Evolutionary conservation across 2,797 vertebrate species (phyloP), one percentile per base, ranked within the genome.

Genomic region (Psittacula derbiana): DNA sequence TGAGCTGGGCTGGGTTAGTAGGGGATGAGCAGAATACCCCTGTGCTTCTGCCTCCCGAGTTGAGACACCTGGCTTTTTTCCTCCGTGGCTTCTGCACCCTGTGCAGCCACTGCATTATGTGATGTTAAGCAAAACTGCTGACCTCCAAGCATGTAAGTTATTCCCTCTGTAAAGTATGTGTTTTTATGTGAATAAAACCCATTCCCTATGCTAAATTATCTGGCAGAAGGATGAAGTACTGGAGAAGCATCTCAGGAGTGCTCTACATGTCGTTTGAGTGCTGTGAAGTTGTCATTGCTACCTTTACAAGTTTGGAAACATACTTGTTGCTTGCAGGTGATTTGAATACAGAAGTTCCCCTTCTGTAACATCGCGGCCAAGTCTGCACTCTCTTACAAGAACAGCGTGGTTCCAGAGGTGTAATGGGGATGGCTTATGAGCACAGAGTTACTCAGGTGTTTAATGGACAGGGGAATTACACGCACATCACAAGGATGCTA

Each of bases 71-170:
- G 31, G 53, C 5, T 55, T 36, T 49, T 88, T 57, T 60, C 12
- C 8, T 57, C 25, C 2, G 2, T 6, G 4, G 31, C 27, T 85
- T 60, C 79, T 69, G 14, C 30, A 23, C 25, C 16, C 8, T 0
- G 0, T 47, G 24, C 47, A 74, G 55, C 69, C 15, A 2, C 58
- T 6, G 23, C 1, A 0, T 7, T 25, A 1, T 3, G 30, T 44
- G 70, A 27, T 4, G 19, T 12, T 7, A 33, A 61, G 31, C 47
- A 24, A 80, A 84, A 36, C 49, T 4, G 3, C 43, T 23, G 50
- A 16, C 17, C 7, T 11, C 8, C 6, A 27, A 31, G 14, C 15
- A 27, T 33, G 41, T 67, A 16, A 82, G 61, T 13, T 11, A 43
- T 4, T 2, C 13, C 16, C 18, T 70, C 47, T 30, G 5, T 20